Conservation (phyloP, 2,888 invertebrate species). For the Slavum lentiscoides region DNA sequence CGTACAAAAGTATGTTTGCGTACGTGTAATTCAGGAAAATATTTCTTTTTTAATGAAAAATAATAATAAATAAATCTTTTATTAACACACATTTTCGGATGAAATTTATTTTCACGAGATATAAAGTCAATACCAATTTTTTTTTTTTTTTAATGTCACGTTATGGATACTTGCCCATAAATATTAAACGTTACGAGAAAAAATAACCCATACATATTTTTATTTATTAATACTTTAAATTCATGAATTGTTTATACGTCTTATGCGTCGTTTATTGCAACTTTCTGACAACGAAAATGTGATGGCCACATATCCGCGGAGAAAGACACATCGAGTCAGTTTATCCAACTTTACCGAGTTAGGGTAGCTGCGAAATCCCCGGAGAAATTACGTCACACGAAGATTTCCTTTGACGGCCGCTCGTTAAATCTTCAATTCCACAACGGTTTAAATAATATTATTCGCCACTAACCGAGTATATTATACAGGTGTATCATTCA, state of each 20-base stretch:
- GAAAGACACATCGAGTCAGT: constrained; percentile 22
- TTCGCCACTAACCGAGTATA: neutral
- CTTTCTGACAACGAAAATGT: constrained; percentile 14
- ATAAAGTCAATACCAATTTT: constrained; percentile 21
- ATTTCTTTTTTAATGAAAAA: neutral
- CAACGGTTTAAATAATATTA: constrained; percentile 29
- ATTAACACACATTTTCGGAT: constrained; percentile 4
- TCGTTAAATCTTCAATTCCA: constrained; percentile 24
- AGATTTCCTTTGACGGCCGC: constrained; percentile 29
- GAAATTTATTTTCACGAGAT: constrained; percentile 29
- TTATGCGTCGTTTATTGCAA: constrained; percentile 17
- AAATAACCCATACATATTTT: constrained; percentile 25
- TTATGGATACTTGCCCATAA: constrained; percentile 20
- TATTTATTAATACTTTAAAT: constrained; percentile 35
- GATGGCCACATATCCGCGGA: constrained; percentile 11
- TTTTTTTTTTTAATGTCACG: neutral
- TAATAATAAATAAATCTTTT: constrained; percentile 16
- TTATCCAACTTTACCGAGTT: constrained; percentile 31
- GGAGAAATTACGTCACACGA: constrained; percentile 19
- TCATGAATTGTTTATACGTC: constrained; percentile 47
- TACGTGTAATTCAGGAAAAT: neutral
- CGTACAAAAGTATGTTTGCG: neutral
- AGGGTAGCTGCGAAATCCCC: constrained; percentile 3
- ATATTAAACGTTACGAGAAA: constrained; percentile 35
- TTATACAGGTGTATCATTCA: too few relatives aligned